A percentile compares a stretch with the other conserved stretches of the same genome.
Evolutionary conservation across 1,140 invertebrate species (phyloP).

Genomic region (Drosophila pruinosa): DNA sequence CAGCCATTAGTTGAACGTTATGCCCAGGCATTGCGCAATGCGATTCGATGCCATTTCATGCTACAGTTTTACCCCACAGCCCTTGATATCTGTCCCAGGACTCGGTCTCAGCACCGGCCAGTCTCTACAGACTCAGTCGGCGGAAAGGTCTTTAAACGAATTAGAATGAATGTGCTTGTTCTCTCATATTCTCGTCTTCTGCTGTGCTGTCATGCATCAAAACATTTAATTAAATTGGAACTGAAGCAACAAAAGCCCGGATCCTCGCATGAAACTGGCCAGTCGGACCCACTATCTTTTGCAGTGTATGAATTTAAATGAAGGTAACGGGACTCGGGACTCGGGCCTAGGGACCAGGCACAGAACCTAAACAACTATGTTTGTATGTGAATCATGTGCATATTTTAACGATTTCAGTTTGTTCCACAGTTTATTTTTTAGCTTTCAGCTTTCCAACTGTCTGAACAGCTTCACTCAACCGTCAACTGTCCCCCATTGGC

Average conservation of each 20-base stretch:
- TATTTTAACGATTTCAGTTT: constrained; percentile 55
- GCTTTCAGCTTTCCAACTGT: background rate
- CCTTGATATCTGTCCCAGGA: background rate
- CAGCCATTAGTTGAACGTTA: constrained; percentile 59
- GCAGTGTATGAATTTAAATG: constrained; percentile 69
- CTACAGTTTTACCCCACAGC: background rate
- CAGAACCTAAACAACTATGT: constrained; percentile 34
- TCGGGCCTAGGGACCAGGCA: background rate
- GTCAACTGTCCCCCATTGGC: background rate
- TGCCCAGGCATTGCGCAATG: background rate
- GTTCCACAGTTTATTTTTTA: constrained; percentile 17
- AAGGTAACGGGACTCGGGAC: constrained; percentile 33
- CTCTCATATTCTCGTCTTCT: background rate
- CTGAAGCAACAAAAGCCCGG: constrained; percentile 42
- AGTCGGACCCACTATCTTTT: constrained; percentile 27
- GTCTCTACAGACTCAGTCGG: constrained; percentile 43
- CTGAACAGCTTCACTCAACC: background rate
- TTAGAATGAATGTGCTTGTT: constrained; percentile 55
- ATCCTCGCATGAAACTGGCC: constrained; percentile 28
- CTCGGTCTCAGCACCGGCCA: background rate
- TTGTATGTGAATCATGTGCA: constrained; percentile 65
- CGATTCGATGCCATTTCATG: background rate
- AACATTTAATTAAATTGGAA: constrained; percentile 80
- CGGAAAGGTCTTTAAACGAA: constrained; percentile 71
- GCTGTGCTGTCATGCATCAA: constrained; percentile 73